Evolutionary conservation across 2,113 vertebrate genomes (phyloP), one percentile per base, ranked within the genome.

Genomic region (Corythaixoides concolor): DNA sequence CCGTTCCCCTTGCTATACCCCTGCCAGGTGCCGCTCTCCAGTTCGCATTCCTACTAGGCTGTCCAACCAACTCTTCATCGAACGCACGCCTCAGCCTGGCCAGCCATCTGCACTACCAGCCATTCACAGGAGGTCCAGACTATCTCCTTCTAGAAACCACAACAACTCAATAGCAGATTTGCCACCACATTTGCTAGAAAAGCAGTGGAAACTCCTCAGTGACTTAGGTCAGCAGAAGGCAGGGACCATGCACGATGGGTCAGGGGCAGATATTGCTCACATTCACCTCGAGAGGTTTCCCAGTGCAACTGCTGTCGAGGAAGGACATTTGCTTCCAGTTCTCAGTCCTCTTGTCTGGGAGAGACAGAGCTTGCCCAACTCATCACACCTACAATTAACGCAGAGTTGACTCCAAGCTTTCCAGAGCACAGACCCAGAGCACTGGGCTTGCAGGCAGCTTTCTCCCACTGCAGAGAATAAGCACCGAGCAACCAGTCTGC

Each of bases 81-180:
- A 66, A 78, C 1, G 7, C 56, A 50, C 0, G 0, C 28, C 3
- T 0, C 60, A 67, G 66, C 43, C 43, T 22, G 27, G 18, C 28
- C 35, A 74, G 49, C 16, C 47, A 45, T 28, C 43, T 56, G 64
- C 62, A 83, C 28, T 52, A 47, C 15, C 75, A 88, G 30, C 37
- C 35, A 24, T 1, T 30, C 26, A 22, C 39, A n/a, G 21, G 0
- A 55, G 18, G 67, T 32, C 53, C 49, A 59, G 35, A 21, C 22
- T 19, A 52, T 13, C 37, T 12, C 4, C 15, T 41, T 77, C 55
- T 3, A 35, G 33, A 89, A 80, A 63, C 33, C 66, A 85, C n/a
- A 26, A 32, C 35, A 26, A 32, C 35, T 19, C 4, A 0, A 35
- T 2, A 74, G 23, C 37, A 55, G 32, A 64, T 63, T 3, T 69